Evolutionary conservation across 2,888 invertebrate genomes (phyloP).

Genomic region (Napeogenes inachia): DNA sequence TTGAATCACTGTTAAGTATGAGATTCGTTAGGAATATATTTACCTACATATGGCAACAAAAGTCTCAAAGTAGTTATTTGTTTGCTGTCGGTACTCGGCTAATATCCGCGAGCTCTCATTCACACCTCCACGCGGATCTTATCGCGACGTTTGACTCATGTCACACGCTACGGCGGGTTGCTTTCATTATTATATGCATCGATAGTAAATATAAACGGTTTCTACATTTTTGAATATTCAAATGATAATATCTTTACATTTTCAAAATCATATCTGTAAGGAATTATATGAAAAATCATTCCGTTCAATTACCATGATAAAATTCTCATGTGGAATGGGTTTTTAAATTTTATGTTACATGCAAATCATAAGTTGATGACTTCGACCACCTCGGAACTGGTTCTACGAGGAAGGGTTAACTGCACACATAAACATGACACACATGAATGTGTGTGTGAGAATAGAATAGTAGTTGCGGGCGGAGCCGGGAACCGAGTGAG

Average conservation of each 20-base stretch:
- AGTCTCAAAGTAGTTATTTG: not conserved
- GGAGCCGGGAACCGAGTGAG: not conserved
- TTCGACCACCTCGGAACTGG: conserved; percentile 45
- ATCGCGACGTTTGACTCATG: conserved; percentile 24
- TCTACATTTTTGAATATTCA: no score
- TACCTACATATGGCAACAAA: not conserved
- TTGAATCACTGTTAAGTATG: no score
- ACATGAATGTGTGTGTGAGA: conserved; percentile 28
- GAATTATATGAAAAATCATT: no score
- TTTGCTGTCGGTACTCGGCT: conserved; percentile 27
- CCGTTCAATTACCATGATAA: not conserved
- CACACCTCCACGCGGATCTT: conserved; percentile 39
- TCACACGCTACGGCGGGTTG: conserved; percentile 20
- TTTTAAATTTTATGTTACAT: not conserved
- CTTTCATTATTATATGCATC: not conserved
- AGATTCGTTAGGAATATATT: no score
- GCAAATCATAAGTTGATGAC: conserved; percentile 5
- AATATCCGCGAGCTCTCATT: conserved; percentile 39
- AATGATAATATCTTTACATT: no score
- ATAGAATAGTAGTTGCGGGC: conserved; percentile 17
- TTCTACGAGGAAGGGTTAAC: conserved; percentile 54
- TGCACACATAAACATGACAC: conserved; percentile 33
- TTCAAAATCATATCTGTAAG: no score
- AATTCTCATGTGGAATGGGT: not conserved
- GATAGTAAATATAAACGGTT: not conserved